Conservation (phyloP, 2,888 invertebrate genomes). For the Barypeithes pellucidus region DNA sequence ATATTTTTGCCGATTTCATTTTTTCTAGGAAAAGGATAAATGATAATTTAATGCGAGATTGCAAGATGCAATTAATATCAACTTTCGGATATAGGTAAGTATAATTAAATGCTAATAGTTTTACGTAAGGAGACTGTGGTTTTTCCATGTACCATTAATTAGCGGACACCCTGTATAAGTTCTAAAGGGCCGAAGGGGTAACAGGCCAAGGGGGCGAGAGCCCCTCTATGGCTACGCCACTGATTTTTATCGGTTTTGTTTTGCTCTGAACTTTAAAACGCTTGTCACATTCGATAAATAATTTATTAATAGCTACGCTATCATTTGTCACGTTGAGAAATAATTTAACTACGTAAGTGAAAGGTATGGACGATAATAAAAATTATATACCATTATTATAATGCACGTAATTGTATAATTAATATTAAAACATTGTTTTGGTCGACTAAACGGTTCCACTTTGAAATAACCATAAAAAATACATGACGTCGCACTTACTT, state of each 20-base stretch:
- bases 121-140: too few relatives aligned
- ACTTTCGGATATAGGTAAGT: too few relatives aligned
- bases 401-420: neutral
- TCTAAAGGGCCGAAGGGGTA: too few relatives aligned
- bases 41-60: too few relatives aligned
- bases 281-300: conserved; percentile 2
- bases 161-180: too few relatives aligned
- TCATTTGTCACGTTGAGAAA: conserved; percentile 14
- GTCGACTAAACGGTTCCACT: neutral
- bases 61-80: too few relatives aligned
- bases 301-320: neutral
- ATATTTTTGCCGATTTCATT: too few relatives aligned
- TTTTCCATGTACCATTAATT: too few relatives aligned
- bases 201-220: too few relatives aligned
- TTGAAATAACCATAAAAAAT: neutral
- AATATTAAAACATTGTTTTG: neutral
- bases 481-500: neutral
- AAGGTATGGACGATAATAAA: conserved; percentile 7
- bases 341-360: conserved; percentile 18
- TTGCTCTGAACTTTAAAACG: conserved; percentile 6
- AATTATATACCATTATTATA: conserved; percentile 12
- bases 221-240: too few relatives aligned
- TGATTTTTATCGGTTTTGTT: neutral
- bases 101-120: too few relatives aligned
- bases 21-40: too few relatives aligned